phyloP scores from a whole-genome alignment of 2,888 invertebrate species.

The Stegana nigrithorax region DNA sequence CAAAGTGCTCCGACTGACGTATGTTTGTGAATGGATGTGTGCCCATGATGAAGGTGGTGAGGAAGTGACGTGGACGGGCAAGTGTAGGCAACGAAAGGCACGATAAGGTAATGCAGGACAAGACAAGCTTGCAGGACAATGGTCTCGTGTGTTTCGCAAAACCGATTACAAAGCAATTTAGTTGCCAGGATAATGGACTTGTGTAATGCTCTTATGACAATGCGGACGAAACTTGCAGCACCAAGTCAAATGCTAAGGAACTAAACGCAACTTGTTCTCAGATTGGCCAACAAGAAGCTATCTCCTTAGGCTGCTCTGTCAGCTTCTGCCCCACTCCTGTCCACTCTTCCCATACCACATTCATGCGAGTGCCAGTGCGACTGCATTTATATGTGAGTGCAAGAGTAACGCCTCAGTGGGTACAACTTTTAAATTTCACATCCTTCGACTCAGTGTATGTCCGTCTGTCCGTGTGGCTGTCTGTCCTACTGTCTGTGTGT shows the following conservation, averaged over 20 bases:
- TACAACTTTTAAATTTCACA: conserved; percentile 10
- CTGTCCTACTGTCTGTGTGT: conserved; percentile 25
- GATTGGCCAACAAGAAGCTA: background rate
- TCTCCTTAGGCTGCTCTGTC: background rate
- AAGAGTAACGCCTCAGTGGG: background rate
- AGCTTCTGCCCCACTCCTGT: background rate
- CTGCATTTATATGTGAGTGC: background rate
- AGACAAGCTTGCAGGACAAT: conserved; percentile 9
- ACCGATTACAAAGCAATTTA: conserved; percentile 53
- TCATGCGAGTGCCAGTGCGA: background rate
- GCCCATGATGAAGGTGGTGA: too few species aligned
- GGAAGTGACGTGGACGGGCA: too few species aligned
- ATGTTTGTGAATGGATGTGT: too few species aligned
- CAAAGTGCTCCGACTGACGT: background rate
- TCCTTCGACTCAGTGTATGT: background rate
- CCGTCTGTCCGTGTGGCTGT: conserved; percentile 13
- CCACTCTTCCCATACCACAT: background rate
- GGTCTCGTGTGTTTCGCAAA: conserved; percentile 45
- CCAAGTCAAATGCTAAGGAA: conserved; percentile 20
- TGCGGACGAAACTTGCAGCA: conserved; percentile 4
- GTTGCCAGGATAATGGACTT: conserved; percentile 35
- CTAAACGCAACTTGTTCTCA: background rate
- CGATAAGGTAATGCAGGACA: conserved; percentile 16
- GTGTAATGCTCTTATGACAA: conserved; percentile 36
- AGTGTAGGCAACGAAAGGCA: too few species aligned